Base-by-base conservation (phyloP, 2,797 vertebrate genomes). In the Setipinna tenuifilis region DNA sequence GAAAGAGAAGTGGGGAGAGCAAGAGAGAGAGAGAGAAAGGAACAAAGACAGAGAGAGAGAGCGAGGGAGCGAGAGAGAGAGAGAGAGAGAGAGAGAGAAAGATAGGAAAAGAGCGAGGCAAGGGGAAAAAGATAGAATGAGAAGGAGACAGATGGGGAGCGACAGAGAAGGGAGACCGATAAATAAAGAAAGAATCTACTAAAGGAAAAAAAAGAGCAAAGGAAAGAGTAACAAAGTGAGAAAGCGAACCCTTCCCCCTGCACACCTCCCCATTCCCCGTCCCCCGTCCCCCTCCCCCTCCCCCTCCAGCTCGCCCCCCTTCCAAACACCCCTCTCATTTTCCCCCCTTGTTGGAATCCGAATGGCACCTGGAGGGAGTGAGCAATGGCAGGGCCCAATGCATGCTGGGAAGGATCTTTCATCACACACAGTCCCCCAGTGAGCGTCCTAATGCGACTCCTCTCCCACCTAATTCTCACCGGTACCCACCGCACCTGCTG, bases 341-440 rank as follows among this genome's bases (percentile, higher is more conserved):
- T n/a, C 62, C 31, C 68, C 68, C 25, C 31, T 19, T 17, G 68
- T 35, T 35, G 68, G 68, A 71, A 71, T 71, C 68, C 14, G 68
- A 75, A 17, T 35, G 68, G 16, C 68, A 75, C 68, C 68, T 75
- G 68, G 68, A 35, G 28, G 68, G 68, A 31, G 28, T 75, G 68
- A 65, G 23, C 62, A 28, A 28, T 10, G 6, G 23, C 61, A 25
- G 14, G 62, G 23, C 0, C 16, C 68, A 31, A 19, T 35, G 68
- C 68, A 75, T 75, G 68, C 68, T 41, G 68, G 31, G 68, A 75
- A 35, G 25, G 28, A 75, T 41, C 68, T 75, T 75, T 75, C 68
- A 75, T 75, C 68, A 75, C 68, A 75, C 14, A 28, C 68, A 19
- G 68, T 31, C 28, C 68, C 65, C 14, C 68, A 35, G 68, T 14